Evolutionary conservation across 2,113 vertebrate species (phyloP), one percentile per base, ranked within the genome.

Genomic region (Rana temporaria): DNA sequence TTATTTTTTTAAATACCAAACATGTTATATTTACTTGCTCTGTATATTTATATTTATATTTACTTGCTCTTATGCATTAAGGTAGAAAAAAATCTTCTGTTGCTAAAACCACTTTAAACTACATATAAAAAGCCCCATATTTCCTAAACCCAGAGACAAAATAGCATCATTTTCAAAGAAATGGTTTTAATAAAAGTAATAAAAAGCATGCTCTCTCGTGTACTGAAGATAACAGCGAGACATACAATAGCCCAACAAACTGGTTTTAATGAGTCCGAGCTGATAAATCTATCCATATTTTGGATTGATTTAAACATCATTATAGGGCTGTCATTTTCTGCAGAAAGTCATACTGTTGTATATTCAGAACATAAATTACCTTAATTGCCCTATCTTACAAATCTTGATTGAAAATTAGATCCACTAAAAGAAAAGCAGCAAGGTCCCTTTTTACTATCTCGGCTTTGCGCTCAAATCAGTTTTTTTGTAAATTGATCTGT

Each of bases 311-410:
- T 64, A 52, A 63, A 63, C 52, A 67, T 63, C 62, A 72, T 52
- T 72, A 53, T 57, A 30, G 22, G 42, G 34, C 53, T 55, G 30
- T 53, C 34, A 81, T 32, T 62, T 62, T 64, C 67, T 9, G 56
- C 42, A 55, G 42, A 63, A 18, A 62, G 20, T 69, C 26, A n/a
- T 38, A 80, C 56, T n/a, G 67, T 55, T 63, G 18, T 71, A 57
- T 62, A 53, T 72, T 72, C 20, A 32, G 34, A 52, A 53, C 20
- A 15, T 26, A 62, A 81, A 71, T 81, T 71, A 62, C 67, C 68
- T 32, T 81, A 81, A 81, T 81, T 81, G 56, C 52, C 42, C 79
- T 63, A 52, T 38, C 24, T 70, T 71, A 71, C 67, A 72, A 62
- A 63, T 52, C 38, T 63, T 72, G 65, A 79, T 79, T 62, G 68